phyloP scores from a whole-genome alignment of 2,113 vertebrate genomes.

The Smithornis capensis region DNA sequence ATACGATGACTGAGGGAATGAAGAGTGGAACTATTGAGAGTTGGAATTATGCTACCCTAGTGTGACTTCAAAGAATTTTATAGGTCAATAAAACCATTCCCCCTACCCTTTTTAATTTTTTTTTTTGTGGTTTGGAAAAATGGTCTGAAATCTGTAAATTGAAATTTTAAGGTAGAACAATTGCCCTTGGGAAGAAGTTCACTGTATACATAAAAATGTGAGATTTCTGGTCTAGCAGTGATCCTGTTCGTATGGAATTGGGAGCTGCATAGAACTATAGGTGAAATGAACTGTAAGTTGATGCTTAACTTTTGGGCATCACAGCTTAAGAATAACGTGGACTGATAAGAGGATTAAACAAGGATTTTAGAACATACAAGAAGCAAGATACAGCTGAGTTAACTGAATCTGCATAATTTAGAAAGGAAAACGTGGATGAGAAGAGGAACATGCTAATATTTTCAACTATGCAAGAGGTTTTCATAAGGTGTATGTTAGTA shows the following conservation, averaged over 20 bases:
- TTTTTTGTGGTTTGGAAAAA: not conserved
- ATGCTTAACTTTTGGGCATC: not conserved
- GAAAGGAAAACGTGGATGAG: not conserved
- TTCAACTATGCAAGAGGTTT: not conserved
- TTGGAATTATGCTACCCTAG: not conserved
- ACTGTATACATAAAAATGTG: not conserved
- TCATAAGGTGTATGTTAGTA: not conserved
- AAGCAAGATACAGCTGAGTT: not conserved
- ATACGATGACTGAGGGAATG: not conserved
- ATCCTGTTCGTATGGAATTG: not conserved
- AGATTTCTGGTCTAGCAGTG: not conserved
- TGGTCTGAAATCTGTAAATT: not conserved
- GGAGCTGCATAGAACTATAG: not conserved
- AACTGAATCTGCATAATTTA: not conserved
- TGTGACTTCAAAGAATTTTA: not conserved
- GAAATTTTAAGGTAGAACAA: not conserved
- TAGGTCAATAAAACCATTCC: not conserved
- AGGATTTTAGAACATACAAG: not conserved
- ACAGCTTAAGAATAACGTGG: not conserved
- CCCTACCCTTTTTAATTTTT: no score
- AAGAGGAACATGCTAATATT: not conserved
- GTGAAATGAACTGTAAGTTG: not conserved
- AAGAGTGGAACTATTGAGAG: not conserved
- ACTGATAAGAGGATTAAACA: not conserved
- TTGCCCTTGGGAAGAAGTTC: not conserved